Conservation (phyloP, 2,113 vertebrate genomes). For the Pterophyllum scalare region DNA sequence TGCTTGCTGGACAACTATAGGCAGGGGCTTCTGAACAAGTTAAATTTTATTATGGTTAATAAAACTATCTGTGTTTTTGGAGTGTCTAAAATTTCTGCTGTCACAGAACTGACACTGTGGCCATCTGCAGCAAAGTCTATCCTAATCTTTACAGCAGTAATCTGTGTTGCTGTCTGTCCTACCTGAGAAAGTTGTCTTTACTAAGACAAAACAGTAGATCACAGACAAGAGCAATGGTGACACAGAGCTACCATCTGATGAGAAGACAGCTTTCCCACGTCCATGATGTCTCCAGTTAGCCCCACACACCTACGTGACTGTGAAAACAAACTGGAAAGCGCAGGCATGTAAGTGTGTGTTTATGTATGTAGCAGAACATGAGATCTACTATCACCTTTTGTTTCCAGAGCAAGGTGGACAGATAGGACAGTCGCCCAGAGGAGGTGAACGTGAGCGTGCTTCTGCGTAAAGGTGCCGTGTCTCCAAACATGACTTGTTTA, state of each 20-base stretch:
- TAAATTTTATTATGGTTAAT: background rate
- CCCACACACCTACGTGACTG: constrained; percentile 59
- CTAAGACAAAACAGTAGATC: constrained; percentile 82
- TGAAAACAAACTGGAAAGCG: constrained; percentile 61
- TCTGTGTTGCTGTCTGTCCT: constrained; percentile 36
- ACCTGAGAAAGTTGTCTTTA: constrained; percentile 63
- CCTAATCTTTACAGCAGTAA: constrained; percentile 43
- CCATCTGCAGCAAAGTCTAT: background rate
- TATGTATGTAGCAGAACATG: constrained; percentile 3
- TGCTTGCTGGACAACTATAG: background rate
- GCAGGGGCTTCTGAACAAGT: background rate
- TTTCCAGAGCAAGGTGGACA: constrained; percentile 32
- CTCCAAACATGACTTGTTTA: constrained; percentile 32
- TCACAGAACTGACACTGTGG: background rate
- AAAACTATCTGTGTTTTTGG: background rate
- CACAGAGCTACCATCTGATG: constrained; percentile 68
- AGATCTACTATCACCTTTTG: constrained; percentile 51
- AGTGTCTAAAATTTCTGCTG: background rate
- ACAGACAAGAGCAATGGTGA: constrained; percentile 62
- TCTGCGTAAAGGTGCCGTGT: constrained; percentile 28
- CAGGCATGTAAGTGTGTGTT: constrained; percentile 35
- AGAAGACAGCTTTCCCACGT: constrained; percentile 65
- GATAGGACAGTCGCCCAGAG: constrained; percentile 16
- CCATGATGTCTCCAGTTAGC: constrained; percentile 61
- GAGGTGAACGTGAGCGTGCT: background rate